A percentile compares a stretch with the other conserved stretches of the same genome.
These are phyloP conservation scores for Megaustenia siamemsis DNA, from an alignment of 2,888 invertebrate species.

Conservation along the genomic window DNA sequence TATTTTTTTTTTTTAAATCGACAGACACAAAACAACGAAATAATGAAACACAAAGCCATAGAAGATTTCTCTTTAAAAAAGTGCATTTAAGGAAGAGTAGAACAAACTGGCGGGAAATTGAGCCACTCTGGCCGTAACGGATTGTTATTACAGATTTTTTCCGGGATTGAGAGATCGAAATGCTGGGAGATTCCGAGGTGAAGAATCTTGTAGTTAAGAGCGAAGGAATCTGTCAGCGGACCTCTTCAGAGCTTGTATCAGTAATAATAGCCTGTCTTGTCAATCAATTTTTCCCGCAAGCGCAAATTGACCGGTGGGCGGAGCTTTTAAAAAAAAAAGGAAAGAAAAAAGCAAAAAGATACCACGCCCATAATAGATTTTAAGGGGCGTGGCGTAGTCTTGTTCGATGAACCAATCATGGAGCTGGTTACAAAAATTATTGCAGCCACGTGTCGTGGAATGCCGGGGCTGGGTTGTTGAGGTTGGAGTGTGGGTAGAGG, in stretches of 20 bases:
- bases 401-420: not conserved
- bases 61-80: no score
- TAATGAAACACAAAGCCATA: no score
- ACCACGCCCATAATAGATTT: constrained; percentile 10
- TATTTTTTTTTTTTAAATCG: no score
- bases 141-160: not conserved
- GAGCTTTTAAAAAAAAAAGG: no score
- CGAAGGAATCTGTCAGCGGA: not conserved
- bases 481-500: not conserved
- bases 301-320: constrained; percentile 21
- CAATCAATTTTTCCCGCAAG: constrained; percentile 3
- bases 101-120: no score
- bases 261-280: constrained; percentile 6
- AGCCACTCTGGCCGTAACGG: not conserved
- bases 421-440: not conserved
- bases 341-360: no score
- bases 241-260: not conserved
- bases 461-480: not conserved
- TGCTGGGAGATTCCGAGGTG: not conserved
- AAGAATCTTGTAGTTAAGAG: not conserved
- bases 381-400: not conserved
- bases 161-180: not conserved
- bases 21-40: no score
- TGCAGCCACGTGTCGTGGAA: not conserved
- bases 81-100: no score